phyloP scores from a whole-genome alignment of 1,140 invertebrate genomes.

The Luehdorfia chinensis region DNA sequence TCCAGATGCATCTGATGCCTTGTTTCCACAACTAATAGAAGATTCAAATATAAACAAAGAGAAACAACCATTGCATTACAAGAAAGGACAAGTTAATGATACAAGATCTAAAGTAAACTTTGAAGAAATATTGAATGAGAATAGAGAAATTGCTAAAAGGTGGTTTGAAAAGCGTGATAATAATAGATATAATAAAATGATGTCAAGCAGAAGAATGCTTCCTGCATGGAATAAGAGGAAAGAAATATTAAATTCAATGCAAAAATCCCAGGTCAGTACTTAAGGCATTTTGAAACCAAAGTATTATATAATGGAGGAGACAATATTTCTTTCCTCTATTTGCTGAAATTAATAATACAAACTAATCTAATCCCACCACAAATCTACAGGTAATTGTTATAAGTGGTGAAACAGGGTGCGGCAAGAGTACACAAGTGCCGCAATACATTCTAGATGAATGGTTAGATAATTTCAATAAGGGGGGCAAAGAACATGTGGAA shows the following conservation, averaged over 20 bases:
- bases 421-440: slow-evolving; percentile 94
- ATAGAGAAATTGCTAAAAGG: slow-evolving; percentile 78
- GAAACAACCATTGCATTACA: slow-evolving; percentile 78
- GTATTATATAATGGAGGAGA: not conserved
- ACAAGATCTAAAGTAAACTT: slow-evolving; percentile 72
- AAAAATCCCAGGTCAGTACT: slow-evolving; percentile 77
- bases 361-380: slow-evolving; percentile 6
- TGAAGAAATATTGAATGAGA: slow-evolving; percentile 78
- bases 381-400: slow-evolving; percentile 82
- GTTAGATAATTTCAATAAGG: slow-evolving; percentile 68
- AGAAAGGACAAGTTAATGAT: slow-evolving; percentile 76
- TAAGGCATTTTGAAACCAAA: too few species aligned
- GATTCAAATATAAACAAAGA: slow-evolving; percentile 40
- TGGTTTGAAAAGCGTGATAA: slow-evolving; percentile 79
- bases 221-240: slow-evolving; percentile 83
- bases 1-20: slow-evolving; percentile 60
- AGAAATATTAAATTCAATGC: slow-evolving; percentile 81
- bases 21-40: slow-evolving; percentile 67
- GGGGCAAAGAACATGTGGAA: slow-evolving; percentile 79
- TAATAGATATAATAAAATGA: slow-evolving; percentile 81
- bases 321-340: not conserved
- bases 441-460: slow-evolving; percentile 94
- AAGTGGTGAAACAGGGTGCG: slow-evolving; percentile 92
- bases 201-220: slow-evolving; percentile 79
- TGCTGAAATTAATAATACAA: slow-evolving; percentile 8